These are phyloP conservation scores for Molanna angustata DNA, from an alignment of 2,888 invertebrate species.

Conservation along the genomic window DNA sequence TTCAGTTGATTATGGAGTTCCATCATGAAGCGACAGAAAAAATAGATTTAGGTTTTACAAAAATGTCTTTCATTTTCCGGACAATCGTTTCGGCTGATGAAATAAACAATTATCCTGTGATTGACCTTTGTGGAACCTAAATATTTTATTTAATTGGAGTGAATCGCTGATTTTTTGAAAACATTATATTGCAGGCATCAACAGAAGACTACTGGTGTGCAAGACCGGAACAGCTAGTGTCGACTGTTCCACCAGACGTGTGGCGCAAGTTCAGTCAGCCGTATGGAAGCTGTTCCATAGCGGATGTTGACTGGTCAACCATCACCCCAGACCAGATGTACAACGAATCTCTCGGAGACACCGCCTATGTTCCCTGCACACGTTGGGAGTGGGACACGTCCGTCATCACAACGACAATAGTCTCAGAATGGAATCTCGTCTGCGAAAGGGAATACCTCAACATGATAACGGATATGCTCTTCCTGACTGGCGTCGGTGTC, in stretches of 20 bases:
- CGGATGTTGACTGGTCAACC: constrained; percentile 47
- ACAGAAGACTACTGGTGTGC: constrained; percentile 69
- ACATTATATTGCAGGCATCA: constrained; percentile 45
- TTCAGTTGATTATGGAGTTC: too few relatives aligned
- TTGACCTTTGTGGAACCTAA: background rate
- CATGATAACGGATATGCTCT: constrained; percentile 74
- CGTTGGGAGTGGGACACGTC: constrained; percentile 61
- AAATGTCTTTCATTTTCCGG: too few relatives aligned
- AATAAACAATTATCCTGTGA: too few relatives aligned
- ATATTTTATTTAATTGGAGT: background rate
- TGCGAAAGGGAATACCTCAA: constrained; percentile 69
- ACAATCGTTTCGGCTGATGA: too few relatives aligned
- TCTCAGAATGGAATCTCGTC: constrained; percentile 74
- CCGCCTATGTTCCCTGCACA: constrained; percentile 51
- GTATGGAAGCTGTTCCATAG: constrained; percentile 56
- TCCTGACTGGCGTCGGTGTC: constrained; percentile 71
- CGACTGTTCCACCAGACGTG: constrained; percentile 50
- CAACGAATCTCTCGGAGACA: constrained; percentile 2
- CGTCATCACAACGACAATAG: constrained; percentile 63
- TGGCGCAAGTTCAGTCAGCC: constrained; percentile 72
- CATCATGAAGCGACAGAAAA: too few relatives aligned
- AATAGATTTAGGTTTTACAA: too few relatives aligned
- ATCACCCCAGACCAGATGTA: constrained; percentile 38
- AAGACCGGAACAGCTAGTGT: constrained; percentile 56
- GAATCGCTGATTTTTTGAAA: background rate